A percentile compares a stretch with the other conserved stretches of the same genome.
phyloP scores from a whole-genome alignment of 2,797 vertebrate species.

The Anas capensis region DNA sequence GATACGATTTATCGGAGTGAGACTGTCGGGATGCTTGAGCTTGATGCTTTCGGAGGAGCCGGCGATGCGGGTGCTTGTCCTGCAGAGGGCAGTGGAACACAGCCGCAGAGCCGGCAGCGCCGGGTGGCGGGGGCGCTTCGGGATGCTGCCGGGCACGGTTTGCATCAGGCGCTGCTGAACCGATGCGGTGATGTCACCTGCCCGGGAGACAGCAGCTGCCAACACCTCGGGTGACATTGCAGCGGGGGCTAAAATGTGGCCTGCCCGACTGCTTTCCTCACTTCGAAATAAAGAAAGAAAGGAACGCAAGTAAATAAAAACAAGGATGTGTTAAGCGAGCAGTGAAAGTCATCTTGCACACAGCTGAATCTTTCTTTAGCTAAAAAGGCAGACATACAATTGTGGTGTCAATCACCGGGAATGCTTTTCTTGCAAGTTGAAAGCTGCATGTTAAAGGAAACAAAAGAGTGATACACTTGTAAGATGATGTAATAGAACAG shows the following conservation, averaged over 20 bases:
- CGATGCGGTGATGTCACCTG: fast-evolving
- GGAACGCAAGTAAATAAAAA: no score
- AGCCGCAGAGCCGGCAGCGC: slow-evolving; percentile 6
- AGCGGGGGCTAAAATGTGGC: fast-evolving
- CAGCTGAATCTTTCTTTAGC: not conserved
- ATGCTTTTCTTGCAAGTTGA: not conserved
- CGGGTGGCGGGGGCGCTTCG: not conserved
- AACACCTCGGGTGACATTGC: not conserved
- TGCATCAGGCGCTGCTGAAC: not conserved
- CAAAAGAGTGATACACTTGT: not conserved
- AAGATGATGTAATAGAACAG: not conserved
- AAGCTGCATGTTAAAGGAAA: not conserved
- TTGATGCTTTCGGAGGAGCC: no score
- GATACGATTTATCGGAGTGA: fast-evolving
- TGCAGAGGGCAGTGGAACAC: slow-evolving; percentile 75
- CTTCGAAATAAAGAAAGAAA: not conserved
- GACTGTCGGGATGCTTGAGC: no score
- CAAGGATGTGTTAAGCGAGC: not conserved
- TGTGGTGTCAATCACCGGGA: not conserved
- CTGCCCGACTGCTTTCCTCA: fast-evolving
- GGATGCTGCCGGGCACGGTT: not conserved
- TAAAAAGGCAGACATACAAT: not conserved
- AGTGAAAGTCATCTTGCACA: not conserved
- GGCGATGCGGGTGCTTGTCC: not conserved
- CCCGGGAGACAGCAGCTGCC: not conserved